A percentile compares a stretch with the other conserved stretches of the same genome.
Conservation (phyloP, 2,113 vertebrate genomes). For the Phasianus colchicus region DNA sequence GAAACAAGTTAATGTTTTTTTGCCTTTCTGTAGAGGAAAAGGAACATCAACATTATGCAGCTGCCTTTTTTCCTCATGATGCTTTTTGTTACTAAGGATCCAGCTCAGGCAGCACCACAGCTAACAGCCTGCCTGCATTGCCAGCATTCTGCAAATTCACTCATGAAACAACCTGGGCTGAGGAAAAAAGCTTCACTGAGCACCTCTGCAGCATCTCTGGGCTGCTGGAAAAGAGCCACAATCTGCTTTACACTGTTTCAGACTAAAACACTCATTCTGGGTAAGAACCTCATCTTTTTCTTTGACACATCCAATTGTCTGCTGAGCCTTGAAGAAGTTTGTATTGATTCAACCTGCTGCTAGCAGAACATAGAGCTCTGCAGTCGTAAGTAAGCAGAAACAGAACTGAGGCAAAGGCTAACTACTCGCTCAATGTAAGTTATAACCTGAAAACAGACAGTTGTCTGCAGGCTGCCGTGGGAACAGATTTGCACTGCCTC, state of each 20-base stretch:
- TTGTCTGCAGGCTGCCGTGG: background rate
- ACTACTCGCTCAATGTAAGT: background rate
- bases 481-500: background rate
- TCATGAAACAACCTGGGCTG: background rate
- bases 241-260: background rate
- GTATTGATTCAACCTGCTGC: slow-evolving; percentile 9
- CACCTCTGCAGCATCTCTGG: rapidly evolving
- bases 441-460: background rate
- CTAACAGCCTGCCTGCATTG: background rate
- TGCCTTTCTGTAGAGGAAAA: background rate
- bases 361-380: background rate
- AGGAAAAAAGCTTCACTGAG: background rate
- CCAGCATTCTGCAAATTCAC: background rate
- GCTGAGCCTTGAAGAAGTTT: background rate
- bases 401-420: background rate
- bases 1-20: background rate
- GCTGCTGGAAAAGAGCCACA: background rate
- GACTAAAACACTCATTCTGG: background rate
- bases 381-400: background rate
- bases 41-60: background rate
- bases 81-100: background rate
- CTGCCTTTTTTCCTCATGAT: background rate
- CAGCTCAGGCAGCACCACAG: background rate
- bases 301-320: slow-evolving; percentile 1
- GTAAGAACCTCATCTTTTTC: background rate